phyloP scores from a whole-genome alignment of 2,888 invertebrate genomes.

The Xanthorhoe spadicearia region DNA sequence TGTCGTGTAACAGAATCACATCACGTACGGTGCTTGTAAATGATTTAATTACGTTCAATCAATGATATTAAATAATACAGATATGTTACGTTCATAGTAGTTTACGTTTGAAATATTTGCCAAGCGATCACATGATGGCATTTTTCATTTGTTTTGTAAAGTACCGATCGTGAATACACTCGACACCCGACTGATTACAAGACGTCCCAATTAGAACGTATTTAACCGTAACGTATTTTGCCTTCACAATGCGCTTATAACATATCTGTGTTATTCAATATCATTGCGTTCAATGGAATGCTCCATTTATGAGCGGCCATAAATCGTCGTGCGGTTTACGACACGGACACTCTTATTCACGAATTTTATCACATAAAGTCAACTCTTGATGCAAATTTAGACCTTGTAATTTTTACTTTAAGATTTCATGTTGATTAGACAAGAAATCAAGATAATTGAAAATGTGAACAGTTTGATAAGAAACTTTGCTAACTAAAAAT shows the following conservation, averaged over 20 bases:
- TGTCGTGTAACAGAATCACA: neutral
- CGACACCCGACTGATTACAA: too few relatives aligned
- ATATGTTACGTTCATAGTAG: too few relatives aligned
- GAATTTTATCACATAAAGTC: constrained; percentile 1
- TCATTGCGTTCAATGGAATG: constrained; percentile 25
- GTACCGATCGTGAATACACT: too few relatives aligned
- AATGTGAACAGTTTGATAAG: neutral
- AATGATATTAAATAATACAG: too few relatives aligned
- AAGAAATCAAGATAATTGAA: neutral
- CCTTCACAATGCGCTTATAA: too few relatives aligned
- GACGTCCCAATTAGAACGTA: too few relatives aligned
- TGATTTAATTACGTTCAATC: constrained; percentile 31
- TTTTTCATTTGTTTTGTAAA: too few relatives aligned
- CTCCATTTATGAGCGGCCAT: constrained; percentile 26
- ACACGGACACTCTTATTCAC: constrained; percentile 13
- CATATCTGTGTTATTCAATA: too few relatives aligned
- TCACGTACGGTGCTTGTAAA: constrained; percentile 18
- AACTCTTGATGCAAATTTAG: neutral
- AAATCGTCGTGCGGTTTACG: constrained; percentile 29
- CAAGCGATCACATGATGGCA: too few relatives aligned
- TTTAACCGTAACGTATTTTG: too few relatives aligned
- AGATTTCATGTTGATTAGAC: neutral
- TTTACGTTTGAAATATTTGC: too few relatives aligned
- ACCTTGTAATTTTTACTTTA: neutral
- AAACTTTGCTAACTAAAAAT: neutral